Evolutionary conservation across 1,140 invertebrate genomes (phyloP), one percentile per base, ranked within the genome.

Genomic region (Macrotrachela quadricornifera): DNA sequence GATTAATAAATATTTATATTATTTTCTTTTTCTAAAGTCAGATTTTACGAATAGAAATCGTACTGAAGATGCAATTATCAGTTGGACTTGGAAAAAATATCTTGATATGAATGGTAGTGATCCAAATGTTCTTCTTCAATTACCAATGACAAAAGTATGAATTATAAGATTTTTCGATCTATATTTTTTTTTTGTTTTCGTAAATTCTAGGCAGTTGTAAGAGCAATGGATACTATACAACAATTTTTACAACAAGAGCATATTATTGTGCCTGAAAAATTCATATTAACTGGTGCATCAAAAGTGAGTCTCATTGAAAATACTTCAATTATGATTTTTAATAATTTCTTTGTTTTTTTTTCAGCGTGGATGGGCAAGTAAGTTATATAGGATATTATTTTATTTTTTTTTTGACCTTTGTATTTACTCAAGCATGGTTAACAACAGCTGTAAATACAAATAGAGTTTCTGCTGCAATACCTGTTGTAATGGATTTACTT

Each of bases 91-190:
- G 63, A 54, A 61, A 48, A 62, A 57, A 18, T 65, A 60, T 54
- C 52, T 63, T 6, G 56, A 54, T n/a, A n/a, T n/a, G 15, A 54
- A 54, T 38, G 46, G 43, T 13, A 44, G 48, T 17, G 52, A 54
- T 39, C 52, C 52, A 42, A 16, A 12, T n/a, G 45, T 54, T 42
- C 36, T 54, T 12, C 17, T 63, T 13, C 52, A 59, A 39, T 57
- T 64, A 51, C 63, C 63, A 36, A 65, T 65, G 63, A 65, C 63
- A 1, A 65, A 65, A 58, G 63, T n/a, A n/a, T n/a, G n/a, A n/a
- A n/a, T n/a, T n/a, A n/a, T n/a, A n/a, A n/a, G n/a, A n/a, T n/a
- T n/a, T n/a, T n/a, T n/a, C n/a, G n/a, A n/a, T n/a, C n/a, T n/a
- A n/a, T n/a, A n/a, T n/a, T n/a, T n/a, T n/a, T n/a, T n/a, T n/a